These are phyloP conservation scores for Drosophila tani DNA, from an alignment of 1,140 invertebrate species.

Conservation along the genomic window DNA sequence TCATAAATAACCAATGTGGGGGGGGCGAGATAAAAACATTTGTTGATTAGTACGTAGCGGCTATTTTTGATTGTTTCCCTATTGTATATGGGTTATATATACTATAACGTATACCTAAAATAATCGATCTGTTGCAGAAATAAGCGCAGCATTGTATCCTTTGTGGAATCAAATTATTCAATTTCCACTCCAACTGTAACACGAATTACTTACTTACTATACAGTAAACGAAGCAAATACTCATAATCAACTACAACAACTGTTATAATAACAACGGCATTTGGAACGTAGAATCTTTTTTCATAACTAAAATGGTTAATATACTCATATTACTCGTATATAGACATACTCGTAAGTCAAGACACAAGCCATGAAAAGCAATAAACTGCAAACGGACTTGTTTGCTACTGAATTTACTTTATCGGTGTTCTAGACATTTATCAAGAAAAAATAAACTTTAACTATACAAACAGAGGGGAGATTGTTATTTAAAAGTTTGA, in stretches of 20 bases:
- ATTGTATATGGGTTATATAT: constrained; percentile 27
- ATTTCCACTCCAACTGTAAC: constrained; percentile 57
- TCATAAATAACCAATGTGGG: constrained; percentile 6
- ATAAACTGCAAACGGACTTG: constrained; percentile 48
- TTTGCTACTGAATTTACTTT: constrained; percentile 56
- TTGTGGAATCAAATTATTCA: constrained; percentile 42
- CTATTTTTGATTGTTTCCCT: constrained; percentile 64
- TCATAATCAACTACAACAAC: constrained; percentile 58
- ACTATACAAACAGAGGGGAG: constrained; percentile 8
- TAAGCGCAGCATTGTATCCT: constrained; percentile 49
- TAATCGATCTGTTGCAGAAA: constrained; percentile 44
- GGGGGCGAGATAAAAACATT: constrained; percentile 39
- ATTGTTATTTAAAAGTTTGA: not conserved
- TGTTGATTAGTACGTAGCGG: constrained; percentile 77
- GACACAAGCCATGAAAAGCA: constrained; percentile 36
- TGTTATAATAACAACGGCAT: constrained; percentile 54
- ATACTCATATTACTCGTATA: constrained; percentile 49
- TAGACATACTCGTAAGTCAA: constrained; percentile 38
- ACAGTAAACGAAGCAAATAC: constrained; percentile 33
- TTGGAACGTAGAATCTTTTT: constrained; percentile 53
- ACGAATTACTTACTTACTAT: constrained; percentile 52
- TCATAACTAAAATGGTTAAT: constrained; percentile 40
- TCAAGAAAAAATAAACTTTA: constrained; percentile 44
- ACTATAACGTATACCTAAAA: constrained; percentile 20
- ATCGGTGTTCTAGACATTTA: constrained; percentile 55